Conservation (phyloP, 1,140 invertebrate genomes). For the Archivesica marissinica region DNA sequence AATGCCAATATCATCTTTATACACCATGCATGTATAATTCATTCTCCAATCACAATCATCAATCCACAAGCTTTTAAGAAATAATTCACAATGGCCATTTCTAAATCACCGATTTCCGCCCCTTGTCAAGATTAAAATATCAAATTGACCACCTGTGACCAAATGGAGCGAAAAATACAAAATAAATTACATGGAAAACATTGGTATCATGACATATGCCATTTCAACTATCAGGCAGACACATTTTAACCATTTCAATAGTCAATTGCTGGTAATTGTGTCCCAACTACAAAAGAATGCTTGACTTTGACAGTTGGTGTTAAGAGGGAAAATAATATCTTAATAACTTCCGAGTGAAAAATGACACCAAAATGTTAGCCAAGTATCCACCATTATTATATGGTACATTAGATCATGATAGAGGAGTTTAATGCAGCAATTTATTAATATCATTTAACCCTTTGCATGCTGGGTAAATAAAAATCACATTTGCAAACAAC, state of each 20-base stretch:
- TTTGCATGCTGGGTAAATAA: no score
- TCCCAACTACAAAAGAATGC: neutral
- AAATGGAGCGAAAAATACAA: slow-evolving; percentile 18
- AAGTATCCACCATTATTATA: neutral
- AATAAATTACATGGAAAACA: slow-evolving; percentile 15
- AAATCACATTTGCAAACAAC: no score
- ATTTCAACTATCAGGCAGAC: slow-evolving; percentile 6
- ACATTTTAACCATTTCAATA: neutral
- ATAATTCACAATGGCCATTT: neutral
- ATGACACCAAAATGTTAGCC: neutral
- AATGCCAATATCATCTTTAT: no score
- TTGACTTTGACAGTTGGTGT: neutral
- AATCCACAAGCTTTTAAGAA: slow-evolving; percentile 8
- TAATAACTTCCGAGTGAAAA: neutral
- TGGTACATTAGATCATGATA: no score
- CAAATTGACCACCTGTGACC: slow-evolving; percentile 30
- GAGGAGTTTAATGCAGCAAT: no score
- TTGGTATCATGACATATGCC: neutral
- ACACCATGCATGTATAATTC: neutral
- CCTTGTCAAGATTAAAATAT: neutral
- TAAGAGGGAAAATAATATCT: slow-evolving; percentile 25
- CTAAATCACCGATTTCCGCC: neutral
- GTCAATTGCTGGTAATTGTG: neutral
- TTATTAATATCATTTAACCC: no score
- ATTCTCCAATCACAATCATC: neutral